phyloP scores from a whole-genome alignment of 1,140 invertebrate species.

The Hormaphis cornu region DNA sequence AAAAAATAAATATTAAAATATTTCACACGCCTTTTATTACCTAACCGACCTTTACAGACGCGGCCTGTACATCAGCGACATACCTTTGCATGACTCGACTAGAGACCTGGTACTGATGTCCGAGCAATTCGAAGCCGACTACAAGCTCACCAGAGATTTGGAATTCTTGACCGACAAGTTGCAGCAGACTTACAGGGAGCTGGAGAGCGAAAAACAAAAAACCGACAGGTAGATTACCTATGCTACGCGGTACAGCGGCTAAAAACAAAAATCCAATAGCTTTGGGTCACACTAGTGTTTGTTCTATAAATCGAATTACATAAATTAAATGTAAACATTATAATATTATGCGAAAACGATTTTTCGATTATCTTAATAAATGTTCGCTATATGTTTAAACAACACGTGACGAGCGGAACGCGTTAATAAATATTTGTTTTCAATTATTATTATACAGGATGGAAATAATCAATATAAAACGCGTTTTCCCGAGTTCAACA shows the following conservation, averaged over 20 bases:
- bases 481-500: too few species aligned
- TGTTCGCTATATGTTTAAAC: too few species aligned
- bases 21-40: too few species aligned
- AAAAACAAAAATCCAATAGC: background rate
- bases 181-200: slow-evolving; percentile 86
- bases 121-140: slow-evolving; percentile 95
- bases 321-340: background rate
- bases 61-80: slow-evolving; percentile 86
- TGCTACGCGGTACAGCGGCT: background rate
- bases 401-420: too few species aligned
- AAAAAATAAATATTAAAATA: too few species aligned
- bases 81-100: slow-evolving; percentile 93
- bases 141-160: slow-evolving; percentile 90
- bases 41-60: slow-evolving; percentile 51
- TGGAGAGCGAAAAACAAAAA: slow-evolving; percentile 92
- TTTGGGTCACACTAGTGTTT: background rate
- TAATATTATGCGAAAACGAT: background rate
- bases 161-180: slow-evolving; percentile 93
- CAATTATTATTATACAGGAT: too few species aligned
- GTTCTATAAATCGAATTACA: background rate
- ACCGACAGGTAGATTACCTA: slow-evolving; percentile 72
- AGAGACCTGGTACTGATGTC: slow-evolving; percentile 92
- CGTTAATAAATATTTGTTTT: too few species aligned
- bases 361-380: background rate
- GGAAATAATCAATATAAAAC: too few species aligned